Percentiles rank a stretch among this genome's conserved stretches.
These are phyloP conservation scores for Choristoneura rosaceana DNA, from an alignment of 2,888 invertebrate genomes.

Conservation along the genomic window DNA sequence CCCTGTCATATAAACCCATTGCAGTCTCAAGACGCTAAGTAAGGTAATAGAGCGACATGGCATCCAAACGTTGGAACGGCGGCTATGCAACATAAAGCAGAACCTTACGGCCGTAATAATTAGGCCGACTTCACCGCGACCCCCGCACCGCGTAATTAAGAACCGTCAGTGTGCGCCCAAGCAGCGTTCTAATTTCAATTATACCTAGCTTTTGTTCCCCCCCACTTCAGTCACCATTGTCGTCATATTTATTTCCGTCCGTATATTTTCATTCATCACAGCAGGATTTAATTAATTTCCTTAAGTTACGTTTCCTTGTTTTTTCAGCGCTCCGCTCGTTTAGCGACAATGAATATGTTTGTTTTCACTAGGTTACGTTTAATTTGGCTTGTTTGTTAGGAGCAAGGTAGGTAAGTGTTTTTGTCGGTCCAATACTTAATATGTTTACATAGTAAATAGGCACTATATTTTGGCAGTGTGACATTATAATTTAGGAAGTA, in stretches of 20 bases:
- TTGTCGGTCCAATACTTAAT: neutral
- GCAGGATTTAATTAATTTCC: constrained; percentile 50
- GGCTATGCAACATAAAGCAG: neutral
- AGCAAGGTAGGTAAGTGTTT: neutral
- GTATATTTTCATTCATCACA: constrained; percentile 52
- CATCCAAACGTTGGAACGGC: neutral
- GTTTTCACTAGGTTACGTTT: neutral
- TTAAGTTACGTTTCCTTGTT: constrained; percentile 40
- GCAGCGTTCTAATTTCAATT: constrained; percentile 54
- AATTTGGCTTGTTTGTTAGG: constrained; percentile 1
- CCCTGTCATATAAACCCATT: neutral
- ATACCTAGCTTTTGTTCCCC: constrained; percentile 50
- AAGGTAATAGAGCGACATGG: constrained; percentile 14
- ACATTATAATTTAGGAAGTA: too few species aligned
- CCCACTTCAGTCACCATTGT: constrained; percentile 48
- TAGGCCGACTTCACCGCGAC: constrained; percentile 38
- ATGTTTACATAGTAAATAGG: neutral
- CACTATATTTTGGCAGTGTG: too few species aligned
- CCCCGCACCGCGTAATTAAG: constrained; percentile 47
- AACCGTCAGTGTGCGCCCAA: constrained; percentile 35
- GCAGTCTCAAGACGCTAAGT: constrained; percentile 3
- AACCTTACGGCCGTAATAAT: constrained; percentile 28
- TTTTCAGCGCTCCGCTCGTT: constrained; percentile 21
- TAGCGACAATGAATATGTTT: constrained; percentile 5
- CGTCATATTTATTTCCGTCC: constrained; percentile 47